Evolutionary conservation across 2,888 invertebrate species (phyloP).

Genomic region (Tupiocoris notatus): DNA sequence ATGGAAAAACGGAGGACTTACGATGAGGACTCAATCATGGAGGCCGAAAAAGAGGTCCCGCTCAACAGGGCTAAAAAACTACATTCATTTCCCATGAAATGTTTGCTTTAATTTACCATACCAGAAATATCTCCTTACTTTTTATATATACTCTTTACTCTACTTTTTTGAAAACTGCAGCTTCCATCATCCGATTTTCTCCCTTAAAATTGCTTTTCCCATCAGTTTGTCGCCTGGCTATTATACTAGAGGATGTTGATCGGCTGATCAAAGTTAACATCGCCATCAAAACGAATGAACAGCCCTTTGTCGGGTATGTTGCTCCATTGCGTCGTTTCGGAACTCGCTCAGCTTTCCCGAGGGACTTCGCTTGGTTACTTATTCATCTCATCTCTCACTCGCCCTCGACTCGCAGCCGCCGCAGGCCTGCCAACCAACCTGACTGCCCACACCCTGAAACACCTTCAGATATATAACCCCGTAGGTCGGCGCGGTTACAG

Average conservation of each 20-base stretch:
- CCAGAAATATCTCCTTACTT: too few relatives aligned
- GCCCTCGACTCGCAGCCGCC: neutral
- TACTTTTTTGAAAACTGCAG: too few relatives aligned
- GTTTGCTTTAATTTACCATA: too few relatives aligned
- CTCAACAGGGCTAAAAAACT: too few relatives aligned
- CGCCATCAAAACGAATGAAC: conserved; percentile 1
- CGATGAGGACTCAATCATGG: too few relatives aligned
- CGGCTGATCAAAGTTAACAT: conserved; percentile 8
- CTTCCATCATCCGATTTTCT: too few relatives aligned
- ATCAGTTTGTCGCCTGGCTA: too few relatives aligned
- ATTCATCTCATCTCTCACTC: conserved; percentile 9
- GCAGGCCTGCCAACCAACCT: neutral
- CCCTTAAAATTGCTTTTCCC: too few relatives aligned
- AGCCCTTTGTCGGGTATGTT: neutral
- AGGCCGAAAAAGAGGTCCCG: too few relatives aligned
- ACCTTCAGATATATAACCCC: conserved; percentile 33
- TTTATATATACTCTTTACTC: too few relatives aligned
- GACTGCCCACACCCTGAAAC: conserved; percentile 1
- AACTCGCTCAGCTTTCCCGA: conserved; percentile 4
- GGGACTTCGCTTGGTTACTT: neutral
- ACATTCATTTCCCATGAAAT: too few relatives aligned
- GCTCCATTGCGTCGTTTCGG: neutral
- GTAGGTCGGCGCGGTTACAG: conserved; percentile 12
- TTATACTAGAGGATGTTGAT: neutral
- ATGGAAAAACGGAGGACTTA: too few relatives aligned